Evolutionary conservation across 2,888 invertebrate genomes (phyloP), one percentile per base, ranked within the genome.

Genomic region (Lapara coniferarum): DNA sequence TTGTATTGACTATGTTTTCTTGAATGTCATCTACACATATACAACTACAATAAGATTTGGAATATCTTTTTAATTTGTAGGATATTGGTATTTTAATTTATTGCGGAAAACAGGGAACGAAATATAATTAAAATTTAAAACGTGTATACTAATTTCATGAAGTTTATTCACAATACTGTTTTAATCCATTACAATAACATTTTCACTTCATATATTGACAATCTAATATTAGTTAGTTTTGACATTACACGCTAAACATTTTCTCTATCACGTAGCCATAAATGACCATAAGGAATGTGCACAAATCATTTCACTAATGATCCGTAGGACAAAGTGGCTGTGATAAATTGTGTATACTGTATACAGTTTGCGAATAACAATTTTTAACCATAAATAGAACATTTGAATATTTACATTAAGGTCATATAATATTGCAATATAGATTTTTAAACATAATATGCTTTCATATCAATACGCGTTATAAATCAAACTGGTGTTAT

Each of bases 101-200:
- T 4, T 1, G 25, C 25, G 25, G 37, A 37, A 37, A 37, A 37
- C 8, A 8, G 37, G 37, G 37, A 37, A 2, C 8, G 8, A 37
- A 37, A 37, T 37, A 37, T 37, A 37, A 37, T 37, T 7, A 37
- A 3, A 5, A 37, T 37, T 68, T 72, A 66, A 71, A 71, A 72
- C 67, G 44, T 75, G 55, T 74, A 70, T 72, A 77, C 75, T 70
- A 74, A 77, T 74, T 76, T 82, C 75, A 84, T 80, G 78, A 81
- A 78, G 77, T 89, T 88, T 88, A 89, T 87, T 89, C 86, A 86
- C 88, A 89, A 89, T 89, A 89, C 88, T 89, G 89, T 81, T 81
- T 81, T 80, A 84, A 81, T 74, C 25, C 73, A 76, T 69, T 63
- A 69, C 68, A 63, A 76, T 69, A 53, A 69, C 68, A 49, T 63